phyloP scores from a whole-genome alignment of 2,888 invertebrate species.

The Hypsopygia costalis region DNA sequence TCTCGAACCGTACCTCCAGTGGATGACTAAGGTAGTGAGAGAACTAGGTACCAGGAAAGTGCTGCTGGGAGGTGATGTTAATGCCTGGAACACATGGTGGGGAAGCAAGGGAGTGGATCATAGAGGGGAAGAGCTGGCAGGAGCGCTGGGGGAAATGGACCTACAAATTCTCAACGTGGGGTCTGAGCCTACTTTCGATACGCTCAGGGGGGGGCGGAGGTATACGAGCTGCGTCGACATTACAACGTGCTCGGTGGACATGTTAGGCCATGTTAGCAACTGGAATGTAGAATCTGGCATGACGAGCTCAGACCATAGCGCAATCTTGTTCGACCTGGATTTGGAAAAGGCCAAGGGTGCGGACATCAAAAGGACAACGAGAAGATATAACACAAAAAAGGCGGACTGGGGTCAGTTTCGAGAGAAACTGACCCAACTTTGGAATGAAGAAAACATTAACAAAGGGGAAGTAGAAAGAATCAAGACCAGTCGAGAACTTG shows the following conservation, averaged over 20 bases:
- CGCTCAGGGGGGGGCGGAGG: slow-evolving; percentile 12
- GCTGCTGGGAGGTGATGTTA: too few species aligned
- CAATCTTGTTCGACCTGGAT: too few species aligned
- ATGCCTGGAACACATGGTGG: too few species aligned
- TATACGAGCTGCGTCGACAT: slow-evolving; percentile 23
- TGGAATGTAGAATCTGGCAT: too few species aligned
- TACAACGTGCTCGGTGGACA: slow-evolving; percentile 18
- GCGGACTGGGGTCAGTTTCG: too few species aligned
- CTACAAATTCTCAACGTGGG: slow-evolving; percentile 25
- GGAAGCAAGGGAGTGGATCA: too few species aligned
- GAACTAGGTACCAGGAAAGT: too few species aligned
- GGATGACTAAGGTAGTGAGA: too few species aligned
- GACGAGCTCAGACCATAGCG: too few species aligned
- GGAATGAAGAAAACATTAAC: too few species aligned
- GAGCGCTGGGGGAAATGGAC: slow-evolving; percentile 12
- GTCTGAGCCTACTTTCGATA: slow-evolving; percentile 23
- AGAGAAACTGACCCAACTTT: slow-evolving; percentile 9
- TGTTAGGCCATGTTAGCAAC: slow-evolving; percentile 14
- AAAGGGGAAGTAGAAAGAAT: background rate
- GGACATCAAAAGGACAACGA: slow-evolving; percentile 2
- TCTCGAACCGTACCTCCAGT: slow-evolving; percentile 2
- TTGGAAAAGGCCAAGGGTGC: too few species aligned
- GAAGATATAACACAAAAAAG: slow-evolving; percentile 15
- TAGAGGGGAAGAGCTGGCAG: slow-evolving; percentile 12
- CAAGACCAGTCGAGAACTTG: background rate